A percentile compares a stretch with the other conserved stretches of the same genome.
Evolutionary conservation across 2,888 invertebrate species (phyloP).

Genomic region (Disparrhopalites patrizii): DNA sequence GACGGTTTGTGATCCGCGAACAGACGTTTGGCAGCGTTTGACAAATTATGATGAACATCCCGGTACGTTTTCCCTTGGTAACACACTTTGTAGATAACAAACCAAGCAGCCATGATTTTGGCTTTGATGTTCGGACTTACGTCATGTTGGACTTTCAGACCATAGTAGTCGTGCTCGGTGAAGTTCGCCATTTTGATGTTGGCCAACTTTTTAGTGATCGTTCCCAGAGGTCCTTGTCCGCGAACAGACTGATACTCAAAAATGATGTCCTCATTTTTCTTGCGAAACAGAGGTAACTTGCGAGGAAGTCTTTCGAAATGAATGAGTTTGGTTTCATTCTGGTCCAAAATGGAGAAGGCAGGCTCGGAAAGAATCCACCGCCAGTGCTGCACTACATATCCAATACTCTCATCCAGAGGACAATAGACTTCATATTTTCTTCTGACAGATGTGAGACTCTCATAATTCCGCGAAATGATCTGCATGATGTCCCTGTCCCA

Average conservation of each 20-base stretch:
- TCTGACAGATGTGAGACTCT: neutral
- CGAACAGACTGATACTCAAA: conserved; percentile 21
- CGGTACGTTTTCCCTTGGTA: conserved; percentile 17
- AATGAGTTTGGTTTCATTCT: conserved; percentile 13
- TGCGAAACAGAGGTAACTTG: neutral
- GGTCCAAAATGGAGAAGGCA: conserved; percentile 5
- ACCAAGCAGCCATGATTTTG: conserved; percentile 23
- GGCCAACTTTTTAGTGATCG: conserved; percentile 19
- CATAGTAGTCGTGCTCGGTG: conserved; percentile 23
- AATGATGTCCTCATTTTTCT: neutral
- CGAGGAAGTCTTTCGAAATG: neutral
- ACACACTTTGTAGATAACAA: conserved; percentile 17
- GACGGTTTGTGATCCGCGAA: conserved; percentile 17
- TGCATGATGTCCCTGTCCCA: neutral
- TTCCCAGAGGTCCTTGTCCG: conserved; percentile 17
- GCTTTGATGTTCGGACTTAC: conserved; percentile 15
- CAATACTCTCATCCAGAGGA: neutral
- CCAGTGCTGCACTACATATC: neutral
- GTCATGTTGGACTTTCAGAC: neutral
- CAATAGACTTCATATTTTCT: conserved; percentile 9
- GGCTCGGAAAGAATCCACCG: neutral
- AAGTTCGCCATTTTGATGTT: conserved; percentile 17
- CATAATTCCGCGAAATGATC: neutral
- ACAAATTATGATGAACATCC: conserved; percentile 12
- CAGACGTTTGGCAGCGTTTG: conserved; percentile 3